Conservation (phyloP, 2,888 invertebrate genomes). For the Timema podura region DNA sequence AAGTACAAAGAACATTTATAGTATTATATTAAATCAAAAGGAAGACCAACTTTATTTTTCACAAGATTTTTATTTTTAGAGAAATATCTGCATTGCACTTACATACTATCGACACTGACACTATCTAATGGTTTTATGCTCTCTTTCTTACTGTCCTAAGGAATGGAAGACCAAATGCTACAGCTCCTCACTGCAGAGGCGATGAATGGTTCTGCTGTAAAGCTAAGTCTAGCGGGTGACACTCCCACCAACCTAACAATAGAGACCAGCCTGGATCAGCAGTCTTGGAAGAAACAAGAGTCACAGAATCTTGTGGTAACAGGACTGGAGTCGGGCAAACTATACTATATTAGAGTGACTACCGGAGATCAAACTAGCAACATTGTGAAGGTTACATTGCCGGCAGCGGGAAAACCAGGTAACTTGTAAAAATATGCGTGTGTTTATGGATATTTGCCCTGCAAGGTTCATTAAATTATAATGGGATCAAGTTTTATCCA, state of each 20-base stretch:
- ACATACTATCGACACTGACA: too few relatives aligned
- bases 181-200: slow-evolving; percentile 32
- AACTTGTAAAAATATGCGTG: too few relatives aligned
- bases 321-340: slow-evolving; percentile 36
- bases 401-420: too few relatives aligned
- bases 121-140: too few relatives aligned
- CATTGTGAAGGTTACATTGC: slow-evolving; percentile 27
- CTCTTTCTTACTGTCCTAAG: neutral
- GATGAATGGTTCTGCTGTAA: slow-evolving; percentile 44
- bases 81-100: too few relatives aligned
- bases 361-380: slow-evolving; percentile 27
- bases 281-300: slow-evolving; percentile 47
- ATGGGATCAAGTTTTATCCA: too few relatives aligned
- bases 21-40: too few relatives aligned
- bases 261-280: slow-evolving; percentile 46
- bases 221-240: slow-evolving; percentile 42
- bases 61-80: too few relatives aligned
- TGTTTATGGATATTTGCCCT: too few relatives aligned
- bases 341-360: slow-evolving; percentile 23
- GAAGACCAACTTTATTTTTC: too few relatives aligned
- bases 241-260: slow-evolving; percentile 38
- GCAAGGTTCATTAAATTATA: too few relatives aligned
- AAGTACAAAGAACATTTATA: too few relatives aligned
- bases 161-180: slow-evolving; percentile 16
- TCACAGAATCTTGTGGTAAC: slow-evolving; percentile 20